Evolutionary conservation across 2,888 invertebrate species (phyloP).

Genomic region (Andrena haemorrhoa): DNA sequence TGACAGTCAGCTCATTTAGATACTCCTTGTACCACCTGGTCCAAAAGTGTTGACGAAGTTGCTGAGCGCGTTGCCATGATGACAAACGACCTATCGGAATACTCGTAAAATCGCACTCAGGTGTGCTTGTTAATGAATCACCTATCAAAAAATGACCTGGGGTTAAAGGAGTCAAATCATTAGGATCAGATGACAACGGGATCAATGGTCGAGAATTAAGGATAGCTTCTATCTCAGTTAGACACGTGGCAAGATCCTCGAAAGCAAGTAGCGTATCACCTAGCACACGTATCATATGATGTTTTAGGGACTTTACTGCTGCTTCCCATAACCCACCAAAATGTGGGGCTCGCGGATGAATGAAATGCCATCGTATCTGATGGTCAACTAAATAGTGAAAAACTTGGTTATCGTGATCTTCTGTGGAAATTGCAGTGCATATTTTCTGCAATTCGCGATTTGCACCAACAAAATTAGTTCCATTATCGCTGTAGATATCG

Average conservation of each 20-base stretch:
- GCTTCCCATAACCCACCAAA: too few relatives aligned
- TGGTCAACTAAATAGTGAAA: too few relatives aligned
- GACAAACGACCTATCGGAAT: not conserved
- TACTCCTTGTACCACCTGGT: not conserved
- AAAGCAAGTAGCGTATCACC: too few relatives aligned
- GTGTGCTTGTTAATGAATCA: not conserved
- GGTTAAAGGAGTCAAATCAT: not conserved
- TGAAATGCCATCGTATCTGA: too few relatives aligned
- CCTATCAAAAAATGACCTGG: conserved; percentile 20
- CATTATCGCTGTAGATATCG: too few relatives aligned
- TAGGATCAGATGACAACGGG: conserved; percentile 3
- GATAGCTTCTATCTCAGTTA: conserved; percentile 12
- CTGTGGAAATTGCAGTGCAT: too few relatives aligned
- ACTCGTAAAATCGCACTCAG: conserved; percentile 12
- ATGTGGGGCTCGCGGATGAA: too few relatives aligned
- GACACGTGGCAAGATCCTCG: not conserved
- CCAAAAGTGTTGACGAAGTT: not conserved
- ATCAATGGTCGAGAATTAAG: conserved; percentile 14
- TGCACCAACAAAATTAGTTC: too few relatives aligned
- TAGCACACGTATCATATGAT: too few relatives aligned
- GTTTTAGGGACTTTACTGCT: too few relatives aligned
- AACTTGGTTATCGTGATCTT: too few relatives aligned
- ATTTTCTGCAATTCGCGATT: too few relatives aligned
- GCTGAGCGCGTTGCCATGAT: not conserved
- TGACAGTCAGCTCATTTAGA: not conserved